These are phyloP conservation scores for Neria commutata DNA, from an alignment of 2,888 invertebrate genomes.

Conservation along the genomic window DNA sequence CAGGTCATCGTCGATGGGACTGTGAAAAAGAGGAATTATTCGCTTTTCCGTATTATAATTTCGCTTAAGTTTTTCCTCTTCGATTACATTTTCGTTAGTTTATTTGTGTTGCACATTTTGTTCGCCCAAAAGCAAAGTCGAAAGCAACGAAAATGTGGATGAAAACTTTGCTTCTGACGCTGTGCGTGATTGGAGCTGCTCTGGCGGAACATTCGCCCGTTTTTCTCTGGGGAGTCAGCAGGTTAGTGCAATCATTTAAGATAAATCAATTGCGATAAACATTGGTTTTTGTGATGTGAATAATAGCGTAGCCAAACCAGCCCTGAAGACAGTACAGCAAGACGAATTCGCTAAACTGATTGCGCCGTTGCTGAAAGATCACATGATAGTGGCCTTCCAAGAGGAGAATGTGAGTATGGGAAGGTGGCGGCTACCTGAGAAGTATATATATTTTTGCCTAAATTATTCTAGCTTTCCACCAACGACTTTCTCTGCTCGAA, in stretches of 20 bases:
- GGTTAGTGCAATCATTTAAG: constrained; percentile 50
- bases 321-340: constrained; percentile 45
- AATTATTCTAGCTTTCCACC: constrained; percentile 61
- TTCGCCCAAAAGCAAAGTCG: constrained; percentile 7
- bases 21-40: background rate
- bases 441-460: constrained; percentile 12
- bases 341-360: constrained; percentile 46
- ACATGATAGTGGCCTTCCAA: constrained; percentile 63
- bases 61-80: constrained; percentile 29
- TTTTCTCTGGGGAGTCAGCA: constrained; percentile 65
- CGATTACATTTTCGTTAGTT: constrained; percentile 33
- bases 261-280: background rate
- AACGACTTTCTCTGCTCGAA: constrained; percentile 63
- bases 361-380: constrained; percentile 44
- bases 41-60: constrained; percentile 23
- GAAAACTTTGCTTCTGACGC: constrained; percentile 47
- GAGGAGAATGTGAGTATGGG: constrained; percentile 64
- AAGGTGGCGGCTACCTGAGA: background rate
- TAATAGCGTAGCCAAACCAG: constrained; percentile 47
- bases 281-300: background rate
- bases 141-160: constrained; percentile 45
- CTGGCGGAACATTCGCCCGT: constrained; percentile 65
- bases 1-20: background rate
- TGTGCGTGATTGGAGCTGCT: constrained; percentile 48
- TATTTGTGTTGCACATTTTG: constrained; percentile 27